phyloP scores from a whole-genome alignment of 2,113 vertebrate genomes.

The Caranx ignobilis region DNA sequence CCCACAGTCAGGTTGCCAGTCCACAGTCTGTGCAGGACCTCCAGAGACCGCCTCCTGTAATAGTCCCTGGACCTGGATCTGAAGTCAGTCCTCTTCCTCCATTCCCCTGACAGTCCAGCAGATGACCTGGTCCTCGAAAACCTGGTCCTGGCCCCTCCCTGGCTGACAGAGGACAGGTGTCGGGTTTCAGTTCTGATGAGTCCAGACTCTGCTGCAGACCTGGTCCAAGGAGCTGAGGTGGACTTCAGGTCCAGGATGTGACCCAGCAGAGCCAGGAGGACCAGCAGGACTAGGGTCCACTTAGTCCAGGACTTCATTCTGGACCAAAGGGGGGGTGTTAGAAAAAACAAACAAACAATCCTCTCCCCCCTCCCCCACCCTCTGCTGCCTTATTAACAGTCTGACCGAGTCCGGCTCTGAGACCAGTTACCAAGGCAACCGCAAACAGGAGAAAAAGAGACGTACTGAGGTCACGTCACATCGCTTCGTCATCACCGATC shows the following conservation, averaged over 20 bases:
- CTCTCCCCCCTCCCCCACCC: no score
- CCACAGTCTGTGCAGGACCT: slow-evolving; percentile 27
- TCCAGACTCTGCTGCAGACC: not conserved
- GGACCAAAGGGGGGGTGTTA: not conserved
- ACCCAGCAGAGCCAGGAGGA: slow-evolving; percentile 19
- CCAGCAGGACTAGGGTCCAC: slow-evolving; percentile 19
- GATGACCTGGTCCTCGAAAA: not conserved
- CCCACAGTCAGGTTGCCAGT: not conserved
- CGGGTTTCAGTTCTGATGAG: not conserved
- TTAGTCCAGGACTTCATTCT: slow-evolving; percentile 25
- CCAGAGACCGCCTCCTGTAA: slow-evolving; percentile 14
- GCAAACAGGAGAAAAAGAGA: not conserved
- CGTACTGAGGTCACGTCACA: no score
- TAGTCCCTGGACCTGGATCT: slow-evolving; percentile 11
- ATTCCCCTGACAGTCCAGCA: not conserved
- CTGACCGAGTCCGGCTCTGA: not conserved
- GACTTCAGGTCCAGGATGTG: slow-evolving; percentile 31
- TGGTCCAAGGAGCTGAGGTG: not conserved
- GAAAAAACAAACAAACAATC: no score
- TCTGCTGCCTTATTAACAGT: not conserved
- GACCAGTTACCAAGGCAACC: not conserved
- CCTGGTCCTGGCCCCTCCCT: not conserved
- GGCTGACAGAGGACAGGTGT: not conserved
- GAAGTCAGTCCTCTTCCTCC: slow-evolving; percentile 12
- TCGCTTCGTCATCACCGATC: no score